Evolutionary conservation across 2,797 vertebrate genomes (phyloP), one percentile per base, ranked within the genome.

Genomic region (Acanthurus tractus): DNA sequence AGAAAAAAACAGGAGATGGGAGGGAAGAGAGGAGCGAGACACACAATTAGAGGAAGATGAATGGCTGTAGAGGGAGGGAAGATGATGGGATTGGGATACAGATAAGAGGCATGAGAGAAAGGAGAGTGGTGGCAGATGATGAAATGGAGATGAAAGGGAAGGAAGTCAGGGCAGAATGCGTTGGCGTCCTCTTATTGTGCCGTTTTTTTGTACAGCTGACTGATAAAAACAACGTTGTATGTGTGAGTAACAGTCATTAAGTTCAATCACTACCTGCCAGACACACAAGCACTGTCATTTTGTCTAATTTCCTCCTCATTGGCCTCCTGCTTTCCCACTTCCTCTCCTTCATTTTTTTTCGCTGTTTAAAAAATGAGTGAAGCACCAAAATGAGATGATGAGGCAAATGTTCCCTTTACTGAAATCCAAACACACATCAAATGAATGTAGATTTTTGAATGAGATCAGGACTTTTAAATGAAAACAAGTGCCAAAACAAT

Each of bases 71-170:
- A 74, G 74, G 48, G 63, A 42, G 46, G 66, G 54, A 49, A 62
- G 77, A 82, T 63, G 84, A 83, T 81, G 69, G 62, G 63, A 72
- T 70, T 78, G 78, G 87, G 65, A 69, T 55, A 83, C 56, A 82
- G 81, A 90, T 86, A 87, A 82, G 69, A 63, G 64, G 62, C 48
- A 9, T 48, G 23, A 22, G 61, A 74, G 73, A 40, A 66, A 53
- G 36, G 45, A 38, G 66, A 63, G 58, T 44, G 65, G 80, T 69
- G 64, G 68, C 42, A 36, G 34, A 82, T 73, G 69, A 82, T 8
- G 45, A 83, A 81, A 72, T 17, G 4, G 52, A 71, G 59, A 87
- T 73, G 70, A 86, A 88, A 84, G 74, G 52, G 73, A 50, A 49
- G 40, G 45, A 79, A 29, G 71, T 36, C 25, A 52, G 70, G 52